Conservation (phyloP, 2,888 invertebrate species). For the Apamea crenata region DNA sequence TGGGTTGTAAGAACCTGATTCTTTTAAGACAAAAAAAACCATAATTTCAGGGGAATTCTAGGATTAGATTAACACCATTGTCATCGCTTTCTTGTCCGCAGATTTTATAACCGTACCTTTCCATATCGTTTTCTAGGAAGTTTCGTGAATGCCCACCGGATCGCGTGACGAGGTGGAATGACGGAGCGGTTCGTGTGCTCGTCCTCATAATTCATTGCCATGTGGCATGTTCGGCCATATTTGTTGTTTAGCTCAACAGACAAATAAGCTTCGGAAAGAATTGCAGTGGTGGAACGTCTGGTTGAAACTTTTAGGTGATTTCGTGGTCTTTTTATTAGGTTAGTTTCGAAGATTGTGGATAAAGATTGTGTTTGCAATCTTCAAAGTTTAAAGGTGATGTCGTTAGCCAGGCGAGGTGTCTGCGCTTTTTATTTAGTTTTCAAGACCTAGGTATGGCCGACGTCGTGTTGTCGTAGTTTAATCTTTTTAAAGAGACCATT, state of each 20-base stretch:
- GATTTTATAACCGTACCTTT: conserved; percentile 39
- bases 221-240: conserved; percentile 65
- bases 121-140: conserved; percentile 53
- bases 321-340: conserved; percentile 31
- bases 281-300: conserved; percentile 36
- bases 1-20: too few species aligned
- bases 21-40: too few species aligned
- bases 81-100: conserved; percentile 14
- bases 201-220: conserved; percentile 71
- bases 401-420: conserved; percentile 27
- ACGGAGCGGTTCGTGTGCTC: conserved; percentile 64
- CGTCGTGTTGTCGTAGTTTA: conserved; percentile 14
- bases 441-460: not conserved
- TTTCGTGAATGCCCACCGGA: conserved; percentile 43
- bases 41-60: not conserved
- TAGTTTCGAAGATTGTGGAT: conserved; percentile 42
- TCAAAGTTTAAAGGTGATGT: conserved; percentile 33
- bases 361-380: conserved; percentile 44
- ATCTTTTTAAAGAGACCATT: conserved; percentile 16
- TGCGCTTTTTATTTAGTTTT: conserved; percentile 42
- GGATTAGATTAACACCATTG: conserved; percentile 4
- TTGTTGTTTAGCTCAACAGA: conserved; percentile 61
- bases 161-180: conserved; percentile 67
- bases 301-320: conserved; percentile 18
- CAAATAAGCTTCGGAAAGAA: conserved; percentile 56